A percentile compares a stretch with the other conserved stretches of the same genome.
Conservation (phyloP, 1,140 invertebrate genomes). For the Drosophila ogumai region DNA sequence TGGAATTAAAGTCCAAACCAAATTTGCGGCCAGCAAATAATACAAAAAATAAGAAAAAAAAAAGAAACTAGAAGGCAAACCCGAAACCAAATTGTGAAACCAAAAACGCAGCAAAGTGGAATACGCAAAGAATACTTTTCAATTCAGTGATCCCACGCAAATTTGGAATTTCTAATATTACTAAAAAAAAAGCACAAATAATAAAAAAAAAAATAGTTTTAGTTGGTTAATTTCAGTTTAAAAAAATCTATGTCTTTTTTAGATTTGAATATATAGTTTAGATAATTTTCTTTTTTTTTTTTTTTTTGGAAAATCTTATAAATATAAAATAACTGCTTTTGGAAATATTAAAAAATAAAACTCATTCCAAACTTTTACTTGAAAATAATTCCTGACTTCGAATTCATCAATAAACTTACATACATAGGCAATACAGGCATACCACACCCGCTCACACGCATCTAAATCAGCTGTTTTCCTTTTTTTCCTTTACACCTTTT, state of each 20-base stretch:
- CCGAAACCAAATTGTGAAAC: slow-evolving; percentile 56
- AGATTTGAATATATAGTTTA: too few species aligned
- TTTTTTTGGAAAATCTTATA: too few species aligned
- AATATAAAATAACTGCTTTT: too few species aligned
- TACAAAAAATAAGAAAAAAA: slow-evolving; percentile 2
- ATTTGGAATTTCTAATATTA: neutral
- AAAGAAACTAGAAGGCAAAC: slow-evolving; percentile 25
- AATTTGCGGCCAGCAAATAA: slow-evolving; percentile 38
- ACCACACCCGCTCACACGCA: neutral
- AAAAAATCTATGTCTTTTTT: too few species aligned
- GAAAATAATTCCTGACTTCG: neutral
- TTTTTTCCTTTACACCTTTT: slow-evolving; percentile 3
- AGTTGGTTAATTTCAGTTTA: too few species aligned
- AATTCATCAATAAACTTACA: neutral
- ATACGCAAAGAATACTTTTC: slow-evolving; percentile 18
- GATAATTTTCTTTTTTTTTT: too few species aligned
- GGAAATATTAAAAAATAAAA: neutral
- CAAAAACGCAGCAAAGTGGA: slow-evolving; percentile 53
- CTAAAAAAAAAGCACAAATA: neutral
- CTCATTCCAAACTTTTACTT: neutral
- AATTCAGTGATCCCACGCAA: slow-evolving; percentile 15
- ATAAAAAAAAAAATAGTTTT: too few species aligned
- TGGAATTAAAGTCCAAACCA: slow-evolving; percentile 66
- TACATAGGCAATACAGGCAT: too few species aligned
- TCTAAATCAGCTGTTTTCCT: slow-evolving; percentile 47